These are phyloP conservation scores for Passerina amoena DNA, from an alignment of 2,113 vertebrate species.

Conservation along the genomic window DNA sequence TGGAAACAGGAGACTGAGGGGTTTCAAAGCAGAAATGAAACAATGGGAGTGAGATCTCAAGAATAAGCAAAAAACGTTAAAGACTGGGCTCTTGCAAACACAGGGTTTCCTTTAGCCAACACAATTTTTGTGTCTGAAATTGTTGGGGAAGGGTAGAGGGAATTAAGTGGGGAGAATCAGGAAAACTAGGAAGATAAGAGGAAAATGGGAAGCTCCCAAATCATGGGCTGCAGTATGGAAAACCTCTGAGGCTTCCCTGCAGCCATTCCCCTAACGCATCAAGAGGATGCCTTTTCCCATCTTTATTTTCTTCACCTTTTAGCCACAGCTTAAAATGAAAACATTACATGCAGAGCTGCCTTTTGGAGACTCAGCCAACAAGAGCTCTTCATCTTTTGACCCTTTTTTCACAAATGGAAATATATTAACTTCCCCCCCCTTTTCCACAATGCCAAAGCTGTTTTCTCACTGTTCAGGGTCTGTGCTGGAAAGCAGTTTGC, in stretches of 20 bases:
- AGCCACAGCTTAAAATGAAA: neutral
- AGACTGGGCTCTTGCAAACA: neutral
- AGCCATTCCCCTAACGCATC: neutral
- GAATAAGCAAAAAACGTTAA: neutral
- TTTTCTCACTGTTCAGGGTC: neutral
- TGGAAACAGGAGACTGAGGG: neutral
- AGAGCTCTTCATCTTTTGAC: neutral
- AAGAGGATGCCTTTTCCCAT: neutral
- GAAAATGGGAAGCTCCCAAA: neutral
- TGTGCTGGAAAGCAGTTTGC: neutral
- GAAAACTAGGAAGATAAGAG: neutral
- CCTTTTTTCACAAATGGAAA: neutral
- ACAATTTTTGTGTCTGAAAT: neutral
- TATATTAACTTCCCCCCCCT: neutral
- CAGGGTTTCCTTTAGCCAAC: neutral
- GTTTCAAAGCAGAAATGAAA: neutral
- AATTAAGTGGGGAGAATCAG: neutral
- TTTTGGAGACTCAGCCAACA: neutral
- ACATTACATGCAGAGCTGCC: neutral
- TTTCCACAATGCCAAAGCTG: rapidly evolving
- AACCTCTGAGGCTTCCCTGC: neutral
- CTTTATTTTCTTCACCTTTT: neutral
- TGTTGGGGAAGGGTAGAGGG: neutral
- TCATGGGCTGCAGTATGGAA: neutral
- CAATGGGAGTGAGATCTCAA: neutral